Evolutionary conservation across 2,888 invertebrate species (phyloP), one percentile per base, ranked within the genome.

Genomic region (Agrotis exclamationis): DNA sequence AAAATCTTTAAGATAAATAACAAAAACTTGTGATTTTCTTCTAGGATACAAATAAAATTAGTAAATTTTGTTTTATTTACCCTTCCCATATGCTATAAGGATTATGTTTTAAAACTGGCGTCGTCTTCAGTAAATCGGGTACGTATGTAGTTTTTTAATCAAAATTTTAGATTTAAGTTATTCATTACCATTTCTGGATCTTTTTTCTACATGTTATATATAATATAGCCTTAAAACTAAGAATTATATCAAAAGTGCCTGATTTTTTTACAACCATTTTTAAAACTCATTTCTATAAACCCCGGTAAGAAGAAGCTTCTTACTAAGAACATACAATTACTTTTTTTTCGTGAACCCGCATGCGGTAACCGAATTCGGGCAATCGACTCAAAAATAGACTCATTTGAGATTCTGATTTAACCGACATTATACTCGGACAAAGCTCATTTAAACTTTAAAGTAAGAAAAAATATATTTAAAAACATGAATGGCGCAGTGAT

Each of bases 71-170:
- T 56, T 56, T 56, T 33, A 56, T 56, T 56, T 56, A 56, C 56
- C 56, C 50, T 1, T 33, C 33, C n/a, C 6, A 13, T 56, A n/a
- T 13, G 7, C 14, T 3, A 20, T 33, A 56, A 56, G n/a, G 13
- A 33, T 6, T 14, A 1, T n/a, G 24, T n/a, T 11, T 33, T 56
- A 14, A 33, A 28, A 54, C n/a, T 54, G 54, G 28, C 56, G n/a
- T 20, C 56, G 56, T 56, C 56, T 56, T 20, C 56, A 33, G 0
- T 20, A 3, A n/a, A 13, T 6, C 6, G 13, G 56, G 56, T 56
- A 56, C 56, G 56, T 56, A 56, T n/a, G 14, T 56, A 56, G n/a
- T 20, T n/a, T 14, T 56, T 14, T 56, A 33, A 56, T 56, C 33
- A 33, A 6, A 56, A 33, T 56, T 39, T 56, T 56, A 14, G 7